Evolutionary conservation across 2,888 invertebrate species (phyloP).

Genomic region (Itoplectis maculator): DNA sequence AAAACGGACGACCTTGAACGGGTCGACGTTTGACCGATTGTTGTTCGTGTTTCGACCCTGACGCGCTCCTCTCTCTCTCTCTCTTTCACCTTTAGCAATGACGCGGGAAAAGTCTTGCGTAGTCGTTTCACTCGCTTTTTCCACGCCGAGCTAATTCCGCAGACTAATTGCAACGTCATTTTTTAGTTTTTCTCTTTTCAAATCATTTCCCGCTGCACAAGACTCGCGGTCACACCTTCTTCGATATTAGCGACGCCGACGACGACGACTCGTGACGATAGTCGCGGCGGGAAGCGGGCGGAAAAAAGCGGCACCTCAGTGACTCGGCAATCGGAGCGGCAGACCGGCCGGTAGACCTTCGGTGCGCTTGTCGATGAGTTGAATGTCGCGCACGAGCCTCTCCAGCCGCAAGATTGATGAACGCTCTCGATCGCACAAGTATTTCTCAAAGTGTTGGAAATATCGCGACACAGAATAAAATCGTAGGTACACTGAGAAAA

Average conservation of each 20-base stretch:
- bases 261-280: not conserved
- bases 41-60: conserved; percentile 45
- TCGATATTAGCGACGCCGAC: not conserved
- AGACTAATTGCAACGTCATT: conserved; percentile 21
- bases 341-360: conserved; percentile 39
- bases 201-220: not conserved
- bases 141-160: conserved; percentile 7
- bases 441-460: too few relatives aligned
- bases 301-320: conserved; percentile 31
- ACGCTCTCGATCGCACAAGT: conserved; percentile 28
- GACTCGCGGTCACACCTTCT: conserved; percentile 33
- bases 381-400: conserved; percentile 45
- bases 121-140: conserved; percentile 19
- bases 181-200: not conserved
- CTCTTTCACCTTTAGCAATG: too few relatives aligned
- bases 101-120: conserved; percentile 24
- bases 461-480: too few relatives aligned
- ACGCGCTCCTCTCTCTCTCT: conserved; percentile 6
- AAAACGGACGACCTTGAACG: conserved; percentile 50
- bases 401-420: conserved; percentile 31
- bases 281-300: not conserved
- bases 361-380: conserved; percentile 14
- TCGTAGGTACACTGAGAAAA: too few relatives aligned
- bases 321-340: conserved; percentile 25
- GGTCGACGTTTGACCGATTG: conserved; percentile 45